Conservation (phyloP, 2,113 vertebrate genomes). For the Etia nguti region DNA sequence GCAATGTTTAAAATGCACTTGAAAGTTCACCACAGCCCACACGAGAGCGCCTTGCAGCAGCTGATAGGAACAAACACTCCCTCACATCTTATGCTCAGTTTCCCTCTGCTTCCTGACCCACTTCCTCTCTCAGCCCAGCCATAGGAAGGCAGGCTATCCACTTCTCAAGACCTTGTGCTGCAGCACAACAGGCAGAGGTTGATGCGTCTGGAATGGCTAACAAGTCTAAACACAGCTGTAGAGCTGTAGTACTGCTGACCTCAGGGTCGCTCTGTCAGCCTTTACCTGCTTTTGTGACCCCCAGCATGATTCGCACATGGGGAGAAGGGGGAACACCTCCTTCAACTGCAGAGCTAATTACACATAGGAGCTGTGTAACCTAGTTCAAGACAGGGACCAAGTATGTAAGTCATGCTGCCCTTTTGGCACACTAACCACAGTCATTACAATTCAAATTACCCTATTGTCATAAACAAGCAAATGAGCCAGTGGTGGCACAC, state of each 20-base stretch:
- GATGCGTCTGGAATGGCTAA: slow-evolving; percentile 28
- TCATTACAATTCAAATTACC: slow-evolving; percentile 25
- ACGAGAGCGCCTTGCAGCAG: not conserved
- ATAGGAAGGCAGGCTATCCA: slow-evolving; percentile 13
- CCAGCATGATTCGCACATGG: not conserved
- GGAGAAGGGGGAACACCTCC: not conserved
- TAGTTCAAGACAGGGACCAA: not conserved
- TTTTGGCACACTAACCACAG: slow-evolving; percentile 4
- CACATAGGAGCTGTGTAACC: not conserved
- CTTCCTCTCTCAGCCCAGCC: slow-evolving; percentile 48
- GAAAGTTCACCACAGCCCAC: not conserved
- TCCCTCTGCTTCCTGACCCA: slow-evolving; percentile 62
- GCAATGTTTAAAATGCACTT: not conserved
- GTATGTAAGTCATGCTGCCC: slow-evolving; percentile 14
- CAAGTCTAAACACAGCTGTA: slow-evolving; percentile 52
- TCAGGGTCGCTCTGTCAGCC: not conserved
- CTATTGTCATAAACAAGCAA: not conserved
- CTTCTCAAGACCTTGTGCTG: not conserved
- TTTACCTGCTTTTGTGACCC: slow-evolving; percentile 9
- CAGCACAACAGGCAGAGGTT: slow-evolving; percentile 3
- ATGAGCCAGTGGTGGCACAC: not conserved
- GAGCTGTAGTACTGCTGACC: not conserved
- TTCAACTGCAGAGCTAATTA: not conserved
- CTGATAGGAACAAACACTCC: slow-evolving; percentile 18
- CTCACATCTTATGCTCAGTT: slow-evolving; percentile 49